Base-by-base conservation (phyloP, 2,797 vertebrate genomes). In the Phoeniculus purpureus region DNA sequence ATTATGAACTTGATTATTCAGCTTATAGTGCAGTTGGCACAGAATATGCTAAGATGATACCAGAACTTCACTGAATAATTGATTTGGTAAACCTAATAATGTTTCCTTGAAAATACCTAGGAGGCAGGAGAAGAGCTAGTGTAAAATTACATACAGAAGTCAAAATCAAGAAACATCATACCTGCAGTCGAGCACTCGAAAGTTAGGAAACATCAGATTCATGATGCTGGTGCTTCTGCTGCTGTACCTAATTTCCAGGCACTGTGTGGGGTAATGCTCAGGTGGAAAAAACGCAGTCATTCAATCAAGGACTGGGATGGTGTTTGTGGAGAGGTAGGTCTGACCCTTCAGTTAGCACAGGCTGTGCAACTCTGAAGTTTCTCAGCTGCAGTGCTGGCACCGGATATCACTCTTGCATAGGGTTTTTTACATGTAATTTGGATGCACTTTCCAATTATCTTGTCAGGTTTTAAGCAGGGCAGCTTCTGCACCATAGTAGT, bases 31-130 rank as follows among this genome's bases (percentile, higher is more conserved):
- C 58, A 81, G 16, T 31, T 88, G 71, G 78, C 50, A 79, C 31
- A 77, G 58, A 71, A 93, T 84, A 85, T 94, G 81, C 90, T 90
- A 94, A 94, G 90, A 84, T 54, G 56, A 81, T 91, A 25, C 5
- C 20, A 37, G 56, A 81, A 34, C 56, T 64, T 84, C 60, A 67
- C 72, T 92, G 83, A 90, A 82, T 90, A 92, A 73, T 88, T 88
- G 71, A 92, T 90, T 67, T 6, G 4, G 8, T 86, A 13, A 60
- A 80, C 34, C 50, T 85, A 51, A 55, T 81, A 64, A 76, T 80
- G 17, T 45, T 91, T 81, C 62, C 54, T 58, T 89, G 65, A 85
- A 84, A 93, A 80, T 82, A 51, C 26, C 75, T 87, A 48, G 61
- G 73, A 93, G 81, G 84, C 81, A 90, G 2, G 67, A 34, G 72